Percentiles rank a stretch among this genome's conserved stretches.
Conservation (phyloP, 2,888 invertebrate species). For the Scelioninae gen. 2 region DNA sequence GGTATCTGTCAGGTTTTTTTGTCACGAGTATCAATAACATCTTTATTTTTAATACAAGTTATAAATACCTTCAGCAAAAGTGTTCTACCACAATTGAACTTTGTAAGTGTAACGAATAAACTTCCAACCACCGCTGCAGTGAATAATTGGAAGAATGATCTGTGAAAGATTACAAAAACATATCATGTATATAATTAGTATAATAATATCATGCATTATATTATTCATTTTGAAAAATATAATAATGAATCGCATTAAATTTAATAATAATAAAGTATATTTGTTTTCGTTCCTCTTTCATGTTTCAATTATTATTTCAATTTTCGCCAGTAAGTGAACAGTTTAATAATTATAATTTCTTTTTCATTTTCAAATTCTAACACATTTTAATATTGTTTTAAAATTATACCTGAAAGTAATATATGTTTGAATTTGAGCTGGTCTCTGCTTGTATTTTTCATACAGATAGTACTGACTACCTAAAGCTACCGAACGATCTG, state of each 20-base stretch:
- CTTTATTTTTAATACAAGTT: neutral
- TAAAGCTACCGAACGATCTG: conserved; percentile 88
- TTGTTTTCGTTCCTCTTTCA: too few species aligned
- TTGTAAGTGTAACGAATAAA: conserved; percentile 80
- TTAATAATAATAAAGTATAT: neutral
- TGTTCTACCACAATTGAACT: conserved; percentile 79
- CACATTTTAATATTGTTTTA: too few species aligned
- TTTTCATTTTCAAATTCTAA: too few species aligned
- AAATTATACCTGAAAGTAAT: conserved; percentile 41
- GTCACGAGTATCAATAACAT: neutral
- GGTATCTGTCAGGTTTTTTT: too few species aligned
- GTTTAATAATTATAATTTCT: too few species aligned
- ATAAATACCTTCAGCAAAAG: conserved; percentile 80
- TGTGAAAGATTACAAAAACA: conserved; percentile 65
- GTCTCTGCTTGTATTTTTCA: conserved; percentile 82
- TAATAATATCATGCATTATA: too few species aligned
- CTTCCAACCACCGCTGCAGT: conserved; percentile 77
- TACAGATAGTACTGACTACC: conserved; percentile 88
- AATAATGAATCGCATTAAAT: too few species aligned
- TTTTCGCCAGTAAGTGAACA: neutral
- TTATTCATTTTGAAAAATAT: too few species aligned
- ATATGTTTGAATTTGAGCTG: conserved; percentile 81
- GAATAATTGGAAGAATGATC: conserved; percentile 77
- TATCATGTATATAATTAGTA: too few species aligned
- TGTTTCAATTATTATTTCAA: neutral